Conservation (phyloP, 2,888 invertebrate species). For the Boloria euphrosyne region DNA sequence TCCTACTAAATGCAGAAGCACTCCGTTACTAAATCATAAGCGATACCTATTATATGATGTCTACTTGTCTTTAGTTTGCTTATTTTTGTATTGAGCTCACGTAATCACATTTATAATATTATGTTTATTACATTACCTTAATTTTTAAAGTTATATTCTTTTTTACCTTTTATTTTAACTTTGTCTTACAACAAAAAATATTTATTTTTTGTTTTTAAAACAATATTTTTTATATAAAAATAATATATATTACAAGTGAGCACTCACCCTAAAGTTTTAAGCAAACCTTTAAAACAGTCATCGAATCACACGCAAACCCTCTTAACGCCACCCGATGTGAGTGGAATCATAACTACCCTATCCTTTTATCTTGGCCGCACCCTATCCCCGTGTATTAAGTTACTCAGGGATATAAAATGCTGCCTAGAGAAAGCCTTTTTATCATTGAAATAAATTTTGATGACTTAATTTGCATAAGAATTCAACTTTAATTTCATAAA, state of each 20-base stretch:
- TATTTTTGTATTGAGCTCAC: too few species aligned
- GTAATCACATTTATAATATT: too few species aligned
- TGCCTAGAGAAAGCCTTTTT: slow-evolving; percentile 22
- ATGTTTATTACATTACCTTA: too few species aligned
- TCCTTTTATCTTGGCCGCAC: slow-evolving; percentile 37
- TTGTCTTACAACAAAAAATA: not conserved
- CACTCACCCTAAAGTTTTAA: slow-evolving; percentile 33
- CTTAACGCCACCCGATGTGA: slow-evolving; percentile 34
- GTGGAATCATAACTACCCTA: slow-evolving; percentile 40
- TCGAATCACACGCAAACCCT: slow-evolving; percentile 36
- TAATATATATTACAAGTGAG: slow-evolving; percentile 26
- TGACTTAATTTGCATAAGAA: slow-evolving; percentile 8
- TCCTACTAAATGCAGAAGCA: too few species aligned
- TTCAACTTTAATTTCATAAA: slow-evolving; percentile 1
- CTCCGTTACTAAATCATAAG: too few species aligned
- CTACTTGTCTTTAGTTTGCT: too few species aligned
- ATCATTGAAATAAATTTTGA: slow-evolving; percentile 33
- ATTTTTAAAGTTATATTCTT: too few species aligned
- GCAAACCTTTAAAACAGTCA: slow-evolving; percentile 35
- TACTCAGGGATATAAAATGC: slow-evolving; percentile 36
- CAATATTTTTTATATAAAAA: slow-evolving; percentile 12
- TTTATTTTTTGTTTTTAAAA: not conserved
- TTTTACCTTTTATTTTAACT: too few species aligned
- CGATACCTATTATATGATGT: too few species aligned
- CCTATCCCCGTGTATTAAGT: slow-evolving; percentile 35